Evolutionary conservation across 2,888 invertebrate species (phyloP).

Genomic region (Phoenoteleia sp.): DNA sequence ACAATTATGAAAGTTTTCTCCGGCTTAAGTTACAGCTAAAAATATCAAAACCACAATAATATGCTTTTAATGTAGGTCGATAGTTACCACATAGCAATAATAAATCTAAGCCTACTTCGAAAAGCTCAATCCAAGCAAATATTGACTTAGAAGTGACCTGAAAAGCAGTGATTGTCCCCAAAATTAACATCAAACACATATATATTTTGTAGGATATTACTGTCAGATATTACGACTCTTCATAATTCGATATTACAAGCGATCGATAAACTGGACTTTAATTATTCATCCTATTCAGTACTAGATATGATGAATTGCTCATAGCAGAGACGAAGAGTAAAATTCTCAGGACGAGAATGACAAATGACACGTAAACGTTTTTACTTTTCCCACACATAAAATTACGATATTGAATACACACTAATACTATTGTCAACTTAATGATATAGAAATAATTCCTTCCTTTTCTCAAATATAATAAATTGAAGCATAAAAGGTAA

Average conservation of each 20-base stretch:
- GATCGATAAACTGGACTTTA: slow-evolving; percentile 55
- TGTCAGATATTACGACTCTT: slow-evolving; percentile 25
- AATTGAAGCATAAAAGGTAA: slow-evolving; percentile 9
- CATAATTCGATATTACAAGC: slow-evolving; percentile 32
- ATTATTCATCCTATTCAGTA: slow-evolving; percentile 55
- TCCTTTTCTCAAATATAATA: neutral
- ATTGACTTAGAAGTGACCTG: slow-evolving; percentile 52
- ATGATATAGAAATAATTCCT: neutral
- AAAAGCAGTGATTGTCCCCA: slow-evolving; percentile 36
- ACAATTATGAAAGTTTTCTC: neutral
- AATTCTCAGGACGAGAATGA: slow-evolving; percentile 27
- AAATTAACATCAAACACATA: slow-evolving; percentile 54
- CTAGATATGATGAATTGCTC: slow-evolving; percentile 42
- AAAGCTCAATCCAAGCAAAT: slow-evolving; percentile 48
- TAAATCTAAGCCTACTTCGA: slow-evolving; percentile 15
- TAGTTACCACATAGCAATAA: slow-evolving; percentile 40
- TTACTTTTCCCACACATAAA: slow-evolving; percentile 46
- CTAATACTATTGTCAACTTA: neutral
- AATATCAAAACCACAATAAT: slow-evolving; percentile 2
- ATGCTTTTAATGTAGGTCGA: slow-evolving; percentile 4
- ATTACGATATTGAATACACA: slow-evolving; percentile 20
- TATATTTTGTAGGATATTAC: slow-evolving; percentile 48
- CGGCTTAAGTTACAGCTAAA: slow-evolving; percentile 1
- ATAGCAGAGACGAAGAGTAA: slow-evolving; percentile 19
- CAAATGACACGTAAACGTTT: slow-evolving; percentile 37